Conservation (phyloP, 1,140 invertebrate genomes). For the Drosophila sproati region DNA sequence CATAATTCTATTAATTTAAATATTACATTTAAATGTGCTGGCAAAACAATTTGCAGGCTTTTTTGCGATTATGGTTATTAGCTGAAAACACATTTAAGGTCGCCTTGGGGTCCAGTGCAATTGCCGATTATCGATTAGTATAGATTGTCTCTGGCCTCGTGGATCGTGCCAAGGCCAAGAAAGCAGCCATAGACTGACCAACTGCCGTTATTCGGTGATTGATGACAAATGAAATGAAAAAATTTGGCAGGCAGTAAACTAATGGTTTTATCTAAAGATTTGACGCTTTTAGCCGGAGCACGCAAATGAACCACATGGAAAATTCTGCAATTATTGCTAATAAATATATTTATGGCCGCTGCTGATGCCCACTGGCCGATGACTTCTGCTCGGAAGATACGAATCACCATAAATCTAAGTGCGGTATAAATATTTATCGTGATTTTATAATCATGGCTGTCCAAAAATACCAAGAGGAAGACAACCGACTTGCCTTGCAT, state of each 20-base stretch:
- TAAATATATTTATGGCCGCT: constrained; percentile 71
- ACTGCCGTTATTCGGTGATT: constrained; percentile 35
- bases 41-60: constrained; percentile 29
- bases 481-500: constrained; percentile 38
- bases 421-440: constrained; percentile 81
- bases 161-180: constrained; percentile 56
- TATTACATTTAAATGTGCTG: constrained; percentile 63
- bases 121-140: not conserved
- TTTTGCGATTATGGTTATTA: constrained; percentile 58
- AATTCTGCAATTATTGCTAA: constrained; percentile 75
- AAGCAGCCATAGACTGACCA: constrained; percentile 29
- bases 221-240: constrained; percentile 45
- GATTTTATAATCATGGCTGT: constrained; percentile 72
- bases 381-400: constrained; percentile 63
- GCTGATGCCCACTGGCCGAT: constrained; percentile 61
- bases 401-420: constrained; percentile 79
- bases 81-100: constrained; percentile 9
- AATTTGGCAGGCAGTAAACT: constrained; percentile 37
- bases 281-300: constrained; percentile 26
- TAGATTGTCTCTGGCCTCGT: constrained; percentile 9
- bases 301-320: constrained; percentile 65
- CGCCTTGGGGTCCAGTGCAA: constrained; percentile 28
- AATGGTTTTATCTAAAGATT: constrained; percentile 5
- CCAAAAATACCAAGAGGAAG: constrained; percentile 24
- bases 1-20: constrained; percentile 73